Percentiles rank a stretch among this genome's conserved stretches.
phyloP scores from a whole-genome alignment of 2,888 invertebrate genomes.

The Apoderus coryli region DNA sequence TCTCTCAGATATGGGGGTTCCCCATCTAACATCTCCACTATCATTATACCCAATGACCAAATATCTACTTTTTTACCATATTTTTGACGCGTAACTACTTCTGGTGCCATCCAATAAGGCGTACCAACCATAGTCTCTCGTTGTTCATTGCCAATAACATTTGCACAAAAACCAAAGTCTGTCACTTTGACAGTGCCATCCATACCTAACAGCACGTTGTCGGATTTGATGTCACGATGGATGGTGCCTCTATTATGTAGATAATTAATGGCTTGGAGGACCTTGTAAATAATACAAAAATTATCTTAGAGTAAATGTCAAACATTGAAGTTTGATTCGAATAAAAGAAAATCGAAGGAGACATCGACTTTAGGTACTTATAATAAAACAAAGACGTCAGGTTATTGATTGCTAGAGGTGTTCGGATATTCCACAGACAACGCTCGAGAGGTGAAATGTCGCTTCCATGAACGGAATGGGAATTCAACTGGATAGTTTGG shows the following conservation, averaged over 20 bases:
- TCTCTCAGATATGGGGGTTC: constrained; percentile 95
- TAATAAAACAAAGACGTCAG: too few relatives aligned
- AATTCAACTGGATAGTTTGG: too few relatives aligned
- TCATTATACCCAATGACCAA: constrained; percentile 97
- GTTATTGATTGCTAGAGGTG: too few relatives aligned
- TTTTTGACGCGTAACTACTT: constrained; percentile 81
- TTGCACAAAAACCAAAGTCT: constrained; percentile 97
- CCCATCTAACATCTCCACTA: constrained; percentile 93
- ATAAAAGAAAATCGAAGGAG: too few relatives aligned
- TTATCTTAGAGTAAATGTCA: too few relatives aligned
- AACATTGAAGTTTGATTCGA: too few relatives aligned
- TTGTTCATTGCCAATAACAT: constrained; percentile 56
- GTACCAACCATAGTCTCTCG: constrained; percentile 97
- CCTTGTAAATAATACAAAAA: constrained; percentile 11
- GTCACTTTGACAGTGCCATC: constrained; percentile 84
- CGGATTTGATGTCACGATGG: constrained; percentile 94
- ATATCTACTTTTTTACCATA: constrained; percentile 81
- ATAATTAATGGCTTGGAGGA: constrained; percentile 65
- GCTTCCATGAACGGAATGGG: too few relatives aligned
- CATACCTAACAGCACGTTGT: constrained; percentile 88
- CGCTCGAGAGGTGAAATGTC: too few relatives aligned
- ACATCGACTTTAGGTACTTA: too few relatives aligned
- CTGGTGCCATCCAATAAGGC: constrained; percentile 97
- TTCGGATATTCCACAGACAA: too few relatives aligned
- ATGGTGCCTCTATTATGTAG: constrained; percentile 81